Base-by-base conservation (phyloP, 2,113 vertebrate genomes). In the Saccopteryx bilineata region DNA sequence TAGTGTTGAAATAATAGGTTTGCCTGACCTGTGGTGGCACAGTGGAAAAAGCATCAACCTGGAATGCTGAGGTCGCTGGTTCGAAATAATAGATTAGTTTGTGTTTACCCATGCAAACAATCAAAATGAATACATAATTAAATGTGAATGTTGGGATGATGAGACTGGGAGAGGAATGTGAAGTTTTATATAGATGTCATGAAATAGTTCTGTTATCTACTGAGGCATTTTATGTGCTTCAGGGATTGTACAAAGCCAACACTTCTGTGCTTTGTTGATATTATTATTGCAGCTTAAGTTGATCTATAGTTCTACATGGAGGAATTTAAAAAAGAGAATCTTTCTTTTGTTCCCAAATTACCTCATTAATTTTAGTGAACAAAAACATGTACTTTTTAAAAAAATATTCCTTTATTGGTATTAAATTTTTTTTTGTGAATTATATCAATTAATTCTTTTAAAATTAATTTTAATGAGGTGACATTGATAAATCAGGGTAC, bases 1-100 rank as follows among this genome's bases (percentile, higher is more conserved):
- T 98, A 96, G 97, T 97, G 94, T 96, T 97, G 97, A 97, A 97
- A 94, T 60, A 97, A 69, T 97, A 96, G 96, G n/a, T n/a, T n/a
- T n/a, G n/a, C n/a, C n/a, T n/a, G n/a, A n/a, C n/a, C n/a, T n/a
- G n/a, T n/a, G n/a, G n/a, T n/a, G n/a, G n/a, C n/a, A n/a, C n/a
- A n/a, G n/a, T n/a, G n/a, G n/a, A n/a, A n/a, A n/a, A n/a, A n/a
- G n/a, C n/a, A n/a, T n/a, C n/a, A n/a, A n/a, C n/a, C n/a, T n/a
- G n/a, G n/a, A n/a, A n/a, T n/a, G n/a, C n/a, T n/a, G n/a, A n/a
- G n/a, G n/a, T n/a, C n/a, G n/a, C n/a, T n/a, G n/a, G n/a, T n/a
- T n/a, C n/a, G 97, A 97, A 97, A 94, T 60, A 97, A 69, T 97
- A 96, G 96, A 97, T 98, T 92, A 96, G 66, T 93, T 98, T 97